Conservation (phyloP, 2,113 vertebrate genomes). For the Benitochromis conjunctus region DNA sequence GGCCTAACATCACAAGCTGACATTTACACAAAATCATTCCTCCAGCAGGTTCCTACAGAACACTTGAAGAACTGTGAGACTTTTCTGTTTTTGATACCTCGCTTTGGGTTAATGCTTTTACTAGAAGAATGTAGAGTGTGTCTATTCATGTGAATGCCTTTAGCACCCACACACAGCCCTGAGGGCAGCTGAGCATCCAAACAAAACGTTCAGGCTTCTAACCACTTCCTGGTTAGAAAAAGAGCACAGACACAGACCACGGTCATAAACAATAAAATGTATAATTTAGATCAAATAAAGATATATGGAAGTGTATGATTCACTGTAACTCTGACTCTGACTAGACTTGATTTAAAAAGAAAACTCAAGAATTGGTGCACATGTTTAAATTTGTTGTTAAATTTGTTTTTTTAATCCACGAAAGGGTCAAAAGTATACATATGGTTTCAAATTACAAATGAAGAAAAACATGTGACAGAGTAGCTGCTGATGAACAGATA, state of each 20-base stretch:
- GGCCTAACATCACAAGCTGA: not conserved
- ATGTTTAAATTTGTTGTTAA: not conserved
- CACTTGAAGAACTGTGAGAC: not conserved
- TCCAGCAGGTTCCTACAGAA: not conserved
- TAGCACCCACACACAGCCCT: conserved; percentile 8
- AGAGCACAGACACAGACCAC: not conserved
- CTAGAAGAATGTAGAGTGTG: not conserved
- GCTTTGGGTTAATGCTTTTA: conserved; percentile 1
- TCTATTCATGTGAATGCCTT: not conserved
- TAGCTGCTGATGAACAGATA: not conserved
- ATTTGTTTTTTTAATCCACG: not conserved
- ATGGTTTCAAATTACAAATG: not conserved
- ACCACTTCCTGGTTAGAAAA: conserved; percentile 5
- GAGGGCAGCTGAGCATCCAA: not conserved
- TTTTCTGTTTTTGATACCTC: not conserved
- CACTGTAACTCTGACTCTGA: not conserved
- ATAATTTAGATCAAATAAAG: not conserved
- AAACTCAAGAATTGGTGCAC: not conserved
- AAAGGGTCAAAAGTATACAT: not conserved
- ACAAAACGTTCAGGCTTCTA: not conserved
- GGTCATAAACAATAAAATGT: conserved; percentile 23
- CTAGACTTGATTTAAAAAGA: not conserved
- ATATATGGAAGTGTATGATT: not conserved
- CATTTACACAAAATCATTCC: not conserved
- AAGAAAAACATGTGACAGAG: not conserved